Base-by-base conservation (phyloP, 1,140 invertebrate species). In the Macrobrachium nipponense region DNA sequence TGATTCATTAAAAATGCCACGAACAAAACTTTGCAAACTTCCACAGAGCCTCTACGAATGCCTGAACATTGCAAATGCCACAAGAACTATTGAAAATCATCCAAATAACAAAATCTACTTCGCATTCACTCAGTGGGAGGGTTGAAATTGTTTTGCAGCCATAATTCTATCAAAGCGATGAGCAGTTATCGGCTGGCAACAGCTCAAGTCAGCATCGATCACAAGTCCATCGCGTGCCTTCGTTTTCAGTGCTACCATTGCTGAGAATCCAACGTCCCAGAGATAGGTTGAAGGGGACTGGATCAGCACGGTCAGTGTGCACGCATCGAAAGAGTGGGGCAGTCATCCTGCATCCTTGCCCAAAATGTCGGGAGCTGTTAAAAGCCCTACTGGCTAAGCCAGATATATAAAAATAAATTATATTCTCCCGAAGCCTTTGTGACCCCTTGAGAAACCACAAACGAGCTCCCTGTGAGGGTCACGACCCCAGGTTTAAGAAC, bases 91-190 rank as follows among this genome's bases (percentile, higher is more conserved):
- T 10, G n/a, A 62, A 62, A 14, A 62, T 62, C 61, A 12, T n/a
- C 12, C 61, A 62, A 62, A 14, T 20, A n/a, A n/a, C n/a, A n/a
- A n/a, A n/a, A n/a, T n/a, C 36, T 10, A 70, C 66, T 8, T 20
- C n/a, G 11, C 66, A 70, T 70, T 70, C 66, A 70, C 66, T 70
- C 66, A 70, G 36, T 70, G 66, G 66, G 66, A 70, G 66, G 66
- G n/a, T 70, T 70, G 66, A 20, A 10, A 70, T 70, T 70, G 66
- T 70, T 70, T 70, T 70, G 66, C 66, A n/a, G n/a, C n/a, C n/a
- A n/a, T n/a, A n/a, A n/a, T n/a, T n/a, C n/a, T n/a, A n/a, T n/a
- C n/a, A n/a, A 70, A 27, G n/a, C 66, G 66, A 12, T n/a, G 66
- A 62, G 61, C 61, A 62, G 61, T 62, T 14, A 12, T 62, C 61